phyloP scores from a whole-genome alignment of 2,797 vertebrate species.

The Cephalopachus bancanus region DNA sequence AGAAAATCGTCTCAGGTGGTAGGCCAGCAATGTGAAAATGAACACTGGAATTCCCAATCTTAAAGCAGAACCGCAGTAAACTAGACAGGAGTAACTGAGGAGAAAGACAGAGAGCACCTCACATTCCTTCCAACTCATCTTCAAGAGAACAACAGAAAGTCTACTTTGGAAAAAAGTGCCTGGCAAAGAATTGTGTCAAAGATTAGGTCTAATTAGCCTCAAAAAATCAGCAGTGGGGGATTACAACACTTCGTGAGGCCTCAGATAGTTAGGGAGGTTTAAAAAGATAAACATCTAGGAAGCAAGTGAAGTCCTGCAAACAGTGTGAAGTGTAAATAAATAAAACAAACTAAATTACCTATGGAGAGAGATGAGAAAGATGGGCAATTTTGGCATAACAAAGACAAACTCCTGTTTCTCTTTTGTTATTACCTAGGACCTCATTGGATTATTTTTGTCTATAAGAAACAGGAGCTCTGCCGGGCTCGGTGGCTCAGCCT shows the following conservation, averaged over 20 bases:
- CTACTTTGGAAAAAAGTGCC: neutral
- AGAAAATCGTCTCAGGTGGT: fast-evolving
- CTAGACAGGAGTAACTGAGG: neutral
- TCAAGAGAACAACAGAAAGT: neutral
- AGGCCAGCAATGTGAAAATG: neutral
- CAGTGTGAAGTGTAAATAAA: neutral
- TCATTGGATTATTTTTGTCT: neutral
- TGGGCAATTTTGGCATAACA: neutral
- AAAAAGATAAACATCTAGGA: neutral
- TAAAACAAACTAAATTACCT: neutral
- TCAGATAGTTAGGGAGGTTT: neutral
- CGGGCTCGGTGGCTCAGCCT: too few relatives aligned
- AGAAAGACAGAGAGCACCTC: neutral
- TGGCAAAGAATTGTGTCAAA: neutral
- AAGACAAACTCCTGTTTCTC: slow-evolving; percentile 9
- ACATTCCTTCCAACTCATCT: fast-evolving
- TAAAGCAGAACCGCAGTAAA: neutral
- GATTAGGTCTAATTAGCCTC: neutral
- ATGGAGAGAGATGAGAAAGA: neutral
- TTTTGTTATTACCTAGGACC: neutral
- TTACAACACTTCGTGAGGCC: neutral
- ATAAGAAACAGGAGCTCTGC: neutral
- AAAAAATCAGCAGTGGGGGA: neutral
- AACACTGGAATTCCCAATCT: neutral
- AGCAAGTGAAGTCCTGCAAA: neutral